A percentile compares a stretch with the other conserved stretches of the same genome.
Evolutionary conservation across 2,113 vertebrate species (phyloP).

Genomic region (Enhydra lutris): DNA sequence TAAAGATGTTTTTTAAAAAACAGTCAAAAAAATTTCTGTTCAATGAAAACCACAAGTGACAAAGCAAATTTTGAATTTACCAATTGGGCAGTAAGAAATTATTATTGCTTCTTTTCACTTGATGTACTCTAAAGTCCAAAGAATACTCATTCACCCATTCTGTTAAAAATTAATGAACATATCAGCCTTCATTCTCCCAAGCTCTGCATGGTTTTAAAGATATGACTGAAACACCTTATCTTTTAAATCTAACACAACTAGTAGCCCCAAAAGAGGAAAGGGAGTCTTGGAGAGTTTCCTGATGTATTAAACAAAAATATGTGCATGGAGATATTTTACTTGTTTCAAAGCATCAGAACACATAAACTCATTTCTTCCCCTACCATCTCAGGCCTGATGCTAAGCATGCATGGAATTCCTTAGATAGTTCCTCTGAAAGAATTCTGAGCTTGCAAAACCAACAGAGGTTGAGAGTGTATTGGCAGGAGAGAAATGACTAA

Average conservation of each 20-base stretch:
- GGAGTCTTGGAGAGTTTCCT: neutral
- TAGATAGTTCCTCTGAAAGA: conserved; percentile 72
- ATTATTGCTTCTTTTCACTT: neutral
- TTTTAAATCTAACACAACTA: conserved; percentile 11
- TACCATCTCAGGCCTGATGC: conserved; percentile 69
- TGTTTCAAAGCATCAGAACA: conserved; percentile 55
- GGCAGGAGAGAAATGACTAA: neutral
- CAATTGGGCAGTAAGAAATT: conserved; percentile 24
- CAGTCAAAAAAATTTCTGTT: neutral
- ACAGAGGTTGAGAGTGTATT: conserved; percentile 34
- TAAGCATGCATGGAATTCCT: conserved; percentile 76
- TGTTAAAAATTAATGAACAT: conserved; percentile 37
- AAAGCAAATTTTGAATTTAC: neutral
- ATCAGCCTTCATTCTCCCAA: neutral
- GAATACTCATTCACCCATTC: neutral
- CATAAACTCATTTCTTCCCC: conserved; percentile 63
- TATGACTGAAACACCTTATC: conserved; percentile 3
- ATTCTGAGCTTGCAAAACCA: conserved; percentile 49
- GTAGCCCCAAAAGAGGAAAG: conserved; percentile 44
- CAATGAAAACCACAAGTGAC: neutral
- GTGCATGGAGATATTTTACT: conserved; percentile 69
- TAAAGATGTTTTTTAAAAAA: neutral
- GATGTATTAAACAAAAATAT: neutral
- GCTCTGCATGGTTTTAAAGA: neutral
- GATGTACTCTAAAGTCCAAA: conserved; percentile 29